Evolutionary conservation across 2,797 vertebrate species (phyloP).

Genomic region (Rhinella marina): DNA sequence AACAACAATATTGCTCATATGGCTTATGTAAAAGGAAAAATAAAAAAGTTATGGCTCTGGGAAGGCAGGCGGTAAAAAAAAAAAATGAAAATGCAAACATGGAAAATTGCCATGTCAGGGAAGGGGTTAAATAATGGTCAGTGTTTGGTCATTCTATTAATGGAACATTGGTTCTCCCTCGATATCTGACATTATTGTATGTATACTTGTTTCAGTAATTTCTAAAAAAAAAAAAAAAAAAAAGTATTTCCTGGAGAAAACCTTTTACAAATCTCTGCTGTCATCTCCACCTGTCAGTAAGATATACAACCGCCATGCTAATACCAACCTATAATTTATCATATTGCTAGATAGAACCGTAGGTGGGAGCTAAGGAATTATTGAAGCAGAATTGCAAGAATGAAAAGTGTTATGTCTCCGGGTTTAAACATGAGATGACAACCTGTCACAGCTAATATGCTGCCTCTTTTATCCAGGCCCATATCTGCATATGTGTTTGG

Average conservation of each 20-base stretch:
- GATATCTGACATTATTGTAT: background rate
- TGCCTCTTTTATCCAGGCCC: background rate
- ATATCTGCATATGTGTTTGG: background rate
- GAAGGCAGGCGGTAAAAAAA: too few relatives aligned
- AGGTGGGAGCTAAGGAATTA: background rate
- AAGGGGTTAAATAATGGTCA: too few relatives aligned
- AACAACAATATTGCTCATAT: too few relatives aligned
- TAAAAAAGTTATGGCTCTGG: too few relatives aligned
- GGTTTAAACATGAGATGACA: slow-evolving; percentile 20
- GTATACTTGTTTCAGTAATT: background rate
- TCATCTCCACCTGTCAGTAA: background rate
- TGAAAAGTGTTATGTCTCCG: background rate
- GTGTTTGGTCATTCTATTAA: too few relatives aligned
- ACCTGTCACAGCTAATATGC: slow-evolving; percentile 3
- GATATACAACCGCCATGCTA: background rate
- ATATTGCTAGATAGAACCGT: background rate
- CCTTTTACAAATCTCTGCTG: background rate
- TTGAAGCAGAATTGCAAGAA: background rate
- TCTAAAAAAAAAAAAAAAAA: background rate
- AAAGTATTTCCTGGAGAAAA: background rate
- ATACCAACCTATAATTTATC: slow-evolving; percentile 13
- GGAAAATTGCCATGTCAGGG: too few relatives aligned
- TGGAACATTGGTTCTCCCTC: too few relatives aligned
- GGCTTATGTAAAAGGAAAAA: too few relatives aligned
- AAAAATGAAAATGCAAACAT: too few relatives aligned